Evolutionary conservation across 2,113 vertebrate genomes (phyloP), one percentile per base, ranked within the genome.

Genomic region (Aphelocoma coerulescens): DNA sequence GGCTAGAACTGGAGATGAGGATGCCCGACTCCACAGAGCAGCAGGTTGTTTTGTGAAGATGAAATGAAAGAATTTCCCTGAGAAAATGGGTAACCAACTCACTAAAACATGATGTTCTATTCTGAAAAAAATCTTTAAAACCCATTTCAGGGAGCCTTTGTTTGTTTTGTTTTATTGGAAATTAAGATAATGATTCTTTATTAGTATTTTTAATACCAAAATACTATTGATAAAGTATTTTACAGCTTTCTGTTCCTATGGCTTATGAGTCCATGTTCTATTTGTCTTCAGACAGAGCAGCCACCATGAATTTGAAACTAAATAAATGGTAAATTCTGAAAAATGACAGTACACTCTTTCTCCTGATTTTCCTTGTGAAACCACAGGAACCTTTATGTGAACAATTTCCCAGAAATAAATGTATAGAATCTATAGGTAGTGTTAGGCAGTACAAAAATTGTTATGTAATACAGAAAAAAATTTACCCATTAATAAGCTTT

Each of bases 81-180:
- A 76, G 49, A 86, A 93, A 79, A 66, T 1, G 23, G 14, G n/a
- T 28, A 52, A 21, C 19, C 16, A 67, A 13, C 8, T n/a, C 61
- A 24, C 10, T 62, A 66, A 76, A 76, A 6, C 8, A 5, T 43
- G 11, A 30, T 7, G 6, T 68, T 68, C 21, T 48, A 11, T 17
- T 28, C 11, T 8, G n/a, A 46, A 67, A 72, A 30, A 20, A 39
- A 3, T 37, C 17, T 49, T 68, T 30, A 46, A 89, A 90, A 37
- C 3, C 0, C 5, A 4, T 35, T 17, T 30, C 5, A 1, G 27
- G 8, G 8, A 51, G 2, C 4, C 4, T 48, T 51, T 61, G 46
- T 11, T 17, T 44, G 17, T 49, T 57, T 67, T 79, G 21, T 73
- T 74, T 32, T 16, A 4, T 44, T 87, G 24, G 30, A 85, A 26